Percentiles rank a stretch among this genome's conserved stretches.
These are phyloP conservation scores for Apogon hyalosoma DNA, from an alignment of 2,797 vertebrate species.

Conservation along the genomic window DNA sequence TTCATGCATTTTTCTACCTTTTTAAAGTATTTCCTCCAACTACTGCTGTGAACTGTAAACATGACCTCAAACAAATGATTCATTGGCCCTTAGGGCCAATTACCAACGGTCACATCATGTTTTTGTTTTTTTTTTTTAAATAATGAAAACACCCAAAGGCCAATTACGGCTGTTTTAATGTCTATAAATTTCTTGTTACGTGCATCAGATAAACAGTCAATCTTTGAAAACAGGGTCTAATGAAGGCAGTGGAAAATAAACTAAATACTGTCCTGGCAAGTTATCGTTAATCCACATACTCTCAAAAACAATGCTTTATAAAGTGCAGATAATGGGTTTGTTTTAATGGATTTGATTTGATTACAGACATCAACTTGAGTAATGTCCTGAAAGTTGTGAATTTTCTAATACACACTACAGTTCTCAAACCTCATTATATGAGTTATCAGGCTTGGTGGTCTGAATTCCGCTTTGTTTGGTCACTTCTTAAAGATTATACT, in stretches of 20 bases:
- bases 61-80: constrained; percentile 1
- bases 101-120: constrained; percentile 18
- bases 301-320: too few relatives aligned
- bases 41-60: constrained; percentile 18
- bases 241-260: neutral
- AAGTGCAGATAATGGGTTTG: too few relatives aligned
- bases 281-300: too few relatives aligned
- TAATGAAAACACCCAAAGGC: neutral
- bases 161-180: neutral
- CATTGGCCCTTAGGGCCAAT: constrained; percentile 24
- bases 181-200: constrained; percentile 5
- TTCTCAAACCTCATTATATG: too few relatives aligned
- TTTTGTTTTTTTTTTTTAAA: constrained; percentile 22
- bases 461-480: too few relatives aligned
- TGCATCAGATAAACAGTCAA: constrained; percentile 1
- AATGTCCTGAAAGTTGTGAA: too few relatives aligned
- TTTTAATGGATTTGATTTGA: too few relatives aligned
- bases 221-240: constrained; percentile 2
- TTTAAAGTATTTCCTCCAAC: constrained; percentile 2
- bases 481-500: too few relatives aligned
- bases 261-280: too few relatives aligned
- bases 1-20: neutral
- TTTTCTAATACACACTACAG: too few relatives aligned
- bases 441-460: too few relatives aligned
- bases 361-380: too few relatives aligned